phyloP scores from a whole-genome alignment of 2,113 vertebrate genomes.

The Petroica traversi region DNA sequence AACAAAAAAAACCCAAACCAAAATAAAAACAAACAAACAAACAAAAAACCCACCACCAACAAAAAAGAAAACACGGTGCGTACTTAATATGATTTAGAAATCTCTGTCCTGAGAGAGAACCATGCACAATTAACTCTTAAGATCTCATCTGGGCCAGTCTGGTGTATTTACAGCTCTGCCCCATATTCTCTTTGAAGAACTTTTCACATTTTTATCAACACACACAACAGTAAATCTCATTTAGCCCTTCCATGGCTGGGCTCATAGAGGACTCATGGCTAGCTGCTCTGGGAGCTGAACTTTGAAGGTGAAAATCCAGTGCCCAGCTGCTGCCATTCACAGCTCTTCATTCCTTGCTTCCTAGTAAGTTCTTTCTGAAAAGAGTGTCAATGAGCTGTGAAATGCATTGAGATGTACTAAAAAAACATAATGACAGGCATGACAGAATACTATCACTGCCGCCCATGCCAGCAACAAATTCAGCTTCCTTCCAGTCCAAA shows the following conservation, averaged over 20 bases:
- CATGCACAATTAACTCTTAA: background rate
- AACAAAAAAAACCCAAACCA: no score
- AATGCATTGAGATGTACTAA: background rate
- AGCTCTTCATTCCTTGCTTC: background rate
- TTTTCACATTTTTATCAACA: background rate
- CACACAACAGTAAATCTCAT: background rate
- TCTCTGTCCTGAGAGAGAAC: background rate
- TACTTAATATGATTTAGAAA: background rate
- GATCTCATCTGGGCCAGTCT: background rate
- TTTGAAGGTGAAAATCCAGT: background rate
- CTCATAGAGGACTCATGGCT: background rate
- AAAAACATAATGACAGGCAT: background rate
- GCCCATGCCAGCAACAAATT: background rate
- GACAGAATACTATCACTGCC: background rate
- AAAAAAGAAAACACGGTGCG: background rate
- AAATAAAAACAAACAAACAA: no score
- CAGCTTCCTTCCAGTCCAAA: background rate
- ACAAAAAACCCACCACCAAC: no score
- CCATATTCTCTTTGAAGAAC: background rate
- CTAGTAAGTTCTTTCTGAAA: background rate
- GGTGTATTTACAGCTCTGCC: background rate
- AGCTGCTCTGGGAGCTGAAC: background rate
- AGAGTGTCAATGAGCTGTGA: background rate
- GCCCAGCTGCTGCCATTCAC: background rate
- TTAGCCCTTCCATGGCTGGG: background rate